Base-by-base conservation (phyloP, 2,888 invertebrate species). In the Cylloceria caligata region DNA sequence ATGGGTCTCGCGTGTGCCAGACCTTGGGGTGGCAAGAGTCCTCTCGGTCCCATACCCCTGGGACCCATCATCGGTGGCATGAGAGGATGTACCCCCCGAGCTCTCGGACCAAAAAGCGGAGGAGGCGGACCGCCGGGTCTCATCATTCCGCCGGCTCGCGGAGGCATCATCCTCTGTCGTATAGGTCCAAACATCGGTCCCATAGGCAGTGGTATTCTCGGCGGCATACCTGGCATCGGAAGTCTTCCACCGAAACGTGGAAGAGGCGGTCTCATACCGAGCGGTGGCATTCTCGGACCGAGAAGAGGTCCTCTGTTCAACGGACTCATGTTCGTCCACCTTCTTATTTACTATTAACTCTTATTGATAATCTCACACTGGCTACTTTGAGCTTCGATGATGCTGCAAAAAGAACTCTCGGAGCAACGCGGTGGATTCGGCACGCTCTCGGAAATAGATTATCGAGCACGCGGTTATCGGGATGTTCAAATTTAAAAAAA, bases 1-100 rank as follows among this genome's bases (percentile, higher is more conserved):
- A 90, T 88, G 3, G 90, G 90, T 74, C 92, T 89, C 88, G 91
- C 90, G 69, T 88, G 91, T 0, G 88, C 87, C 6, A 88, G 45
- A 3, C 85, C 87, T 68, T 88, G 88, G 11, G 90, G 89, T 2
- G 91, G 90, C 57, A 87, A 36, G 34, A 86, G 83, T 19, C 88
- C 87, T 34, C 89, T 82, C 0, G 85, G 89, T 45, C 91, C 88
- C 71, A 87, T 80, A 11, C 85, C 88, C 52, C 89, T 85, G 0
- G 87, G 85, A 6, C 86, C 87, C 86, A 87, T 87, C 86, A 91
- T 88, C 4, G 89, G 89, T 4, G 87, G 89, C 74, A 88, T 85
- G 52, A 89, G 88, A 3, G 86, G 86, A 7, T 85, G 85, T 21
- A 87, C 85, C 7, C 88, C 88, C 34, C 89, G 84, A 4, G 84